Percentiles rank a stretch among this genome's conserved stretches.
These are phyloP conservation scores for Enoplosus armatus DNA, from an alignment of 2,797 vertebrate genomes.

Conservation along the genomic window DNA sequence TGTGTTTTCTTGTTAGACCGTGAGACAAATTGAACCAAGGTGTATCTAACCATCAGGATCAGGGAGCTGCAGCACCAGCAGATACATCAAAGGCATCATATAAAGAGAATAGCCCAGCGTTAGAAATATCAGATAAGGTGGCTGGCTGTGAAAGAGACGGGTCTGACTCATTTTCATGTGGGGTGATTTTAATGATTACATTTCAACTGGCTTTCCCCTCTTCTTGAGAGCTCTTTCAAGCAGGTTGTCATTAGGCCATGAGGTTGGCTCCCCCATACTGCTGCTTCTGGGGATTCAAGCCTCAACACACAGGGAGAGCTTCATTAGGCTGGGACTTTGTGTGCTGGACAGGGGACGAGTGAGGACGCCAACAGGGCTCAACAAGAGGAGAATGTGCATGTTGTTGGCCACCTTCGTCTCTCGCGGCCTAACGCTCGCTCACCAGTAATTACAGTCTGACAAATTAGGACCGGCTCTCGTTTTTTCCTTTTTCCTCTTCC, in stretches of 20 bases:
- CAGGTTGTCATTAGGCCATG: conserved; percentile 83
- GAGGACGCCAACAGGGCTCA: conserved; percentile 62
- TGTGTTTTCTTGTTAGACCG: conserved; percentile 71
- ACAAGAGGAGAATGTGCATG: conserved; percentile 59
- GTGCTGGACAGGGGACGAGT: conserved; percentile 70
- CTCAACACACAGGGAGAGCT: conserved; percentile 75
- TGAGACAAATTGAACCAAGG: conserved; percentile 75
- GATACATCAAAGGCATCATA: conserved; percentile 64
- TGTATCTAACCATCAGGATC: conserved; percentile 64
- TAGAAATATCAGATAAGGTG: conserved; percentile 76
- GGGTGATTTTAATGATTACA: conserved; percentile 84
- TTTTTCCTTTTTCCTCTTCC: conserved; percentile 60
- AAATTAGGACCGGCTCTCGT: conserved; percentile 76
- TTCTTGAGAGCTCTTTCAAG: conserved; percentile 83
- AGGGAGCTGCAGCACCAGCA: conserved; percentile 53
- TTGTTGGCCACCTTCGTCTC: conserved; percentile 69
- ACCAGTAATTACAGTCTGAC: conserved; percentile 80
- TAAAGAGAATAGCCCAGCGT: conserved; percentile 67
- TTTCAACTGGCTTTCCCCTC: conserved; percentile 75
- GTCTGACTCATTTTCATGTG: conserved; percentile 80
- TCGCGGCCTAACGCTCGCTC: conserved; percentile 53
- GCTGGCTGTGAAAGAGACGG: conserved; percentile 71
- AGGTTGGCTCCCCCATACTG: conserved; percentile 73
- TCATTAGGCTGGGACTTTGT: conserved; percentile 81
- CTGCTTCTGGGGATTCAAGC: conserved; percentile 70